Evolutionary conservation across 2,113 vertebrate species (phyloP).

Genomic region (Oryzias woworae): DNA sequence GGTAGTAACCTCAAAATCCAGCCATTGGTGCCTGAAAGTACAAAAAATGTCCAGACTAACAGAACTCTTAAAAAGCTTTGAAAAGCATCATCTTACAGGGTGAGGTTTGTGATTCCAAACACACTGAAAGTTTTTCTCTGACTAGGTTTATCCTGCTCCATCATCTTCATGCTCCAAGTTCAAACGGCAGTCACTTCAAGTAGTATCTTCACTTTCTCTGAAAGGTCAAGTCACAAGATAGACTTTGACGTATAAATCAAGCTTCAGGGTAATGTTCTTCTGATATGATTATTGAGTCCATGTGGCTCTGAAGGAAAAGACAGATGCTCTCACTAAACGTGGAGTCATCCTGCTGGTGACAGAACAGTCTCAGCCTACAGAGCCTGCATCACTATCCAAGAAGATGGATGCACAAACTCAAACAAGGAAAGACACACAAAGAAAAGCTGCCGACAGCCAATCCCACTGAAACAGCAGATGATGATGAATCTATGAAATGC

Average conservation of each 20-base stretch:
- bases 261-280: conserved; percentile 17
- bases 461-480: conserved; percentile 35
- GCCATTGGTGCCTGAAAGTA: too few relatives aligned
- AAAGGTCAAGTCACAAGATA: not conserved
- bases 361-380: conserved; percentile 46
- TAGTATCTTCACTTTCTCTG: too few relatives aligned
- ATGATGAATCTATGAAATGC: conserved; percentile 24
- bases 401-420: conserved; percentile 5
- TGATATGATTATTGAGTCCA: conserved; percentile 44
- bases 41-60: too few relatives aligned
- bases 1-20: too few relatives aligned
- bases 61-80: too few relatives aligned
- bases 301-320: conserved; percentile 26
- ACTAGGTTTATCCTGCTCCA: too few relatives aligned
- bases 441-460: conserved; percentile 31
- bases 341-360: conserved; percentile 47
- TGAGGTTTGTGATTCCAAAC: too few relatives aligned
- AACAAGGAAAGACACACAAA: conserved; percentile 31
- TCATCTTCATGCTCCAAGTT: too few relatives aligned
- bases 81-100: too few relatives aligned
- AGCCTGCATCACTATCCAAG: conserved; percentile 7
- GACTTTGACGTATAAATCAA: conserved; percentile 15
- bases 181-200: too few relatives aligned
- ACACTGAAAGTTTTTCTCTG: too few relatives aligned
- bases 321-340: conserved; percentile 45